Base-by-base conservation (phyloP, 2,888 invertebrate genomes). In the Heteromyza rotundicornis region DNA sequence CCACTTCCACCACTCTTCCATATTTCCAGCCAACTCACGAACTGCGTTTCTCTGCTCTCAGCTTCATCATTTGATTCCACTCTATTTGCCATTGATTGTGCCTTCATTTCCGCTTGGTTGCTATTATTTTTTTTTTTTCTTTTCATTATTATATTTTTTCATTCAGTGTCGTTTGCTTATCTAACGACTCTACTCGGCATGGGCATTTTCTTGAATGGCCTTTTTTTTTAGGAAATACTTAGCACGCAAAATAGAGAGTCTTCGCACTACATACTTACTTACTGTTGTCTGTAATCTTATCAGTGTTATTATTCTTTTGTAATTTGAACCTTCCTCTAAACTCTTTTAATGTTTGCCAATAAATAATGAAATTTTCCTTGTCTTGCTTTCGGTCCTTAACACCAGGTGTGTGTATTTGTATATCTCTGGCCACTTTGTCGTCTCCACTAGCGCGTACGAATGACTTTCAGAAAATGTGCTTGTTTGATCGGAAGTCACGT, bases 31-130 rank as follows among this genome's bases (percentile, higher is more conserved):
- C 27, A n/a, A 7, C 27, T 27, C 27, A 7, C 27, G 27, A 7
- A 7, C 27, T n/a, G n/a, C 7, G 27, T 27, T 27, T 27, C 27
- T 27, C 27, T 5, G 27, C 27, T 7, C 10, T 27, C 27, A n/a
- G 27, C 27, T 27, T n/a, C n/a, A n/a, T n/a, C n/a, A n/a, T n/a
- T n/a, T n/a, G n/a, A n/a, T n/a, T n/a, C n/a, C n/a, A n/a, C 14
- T n/a, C 40, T n/a, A 7, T 7, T 8, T n/a, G 40, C 40, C 40
- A 40, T 55, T 61, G 72, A 71, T 70, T 75, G 73, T 68, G 72
- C 53, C 57, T n/a, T 70, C 75, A 76, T 78, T 76, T 77, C 76
- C 76, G 78, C 71, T 77, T 68, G 64, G 70, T 66, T 74, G 72
- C 68, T 71, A 68, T 69, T n/a, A 74, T 70, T 69, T 64, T n/a